Evolutionary conservation across 2,888 invertebrate genomes (phyloP).

Genomic region (Psylliodes chrysocephalus): DNA sequence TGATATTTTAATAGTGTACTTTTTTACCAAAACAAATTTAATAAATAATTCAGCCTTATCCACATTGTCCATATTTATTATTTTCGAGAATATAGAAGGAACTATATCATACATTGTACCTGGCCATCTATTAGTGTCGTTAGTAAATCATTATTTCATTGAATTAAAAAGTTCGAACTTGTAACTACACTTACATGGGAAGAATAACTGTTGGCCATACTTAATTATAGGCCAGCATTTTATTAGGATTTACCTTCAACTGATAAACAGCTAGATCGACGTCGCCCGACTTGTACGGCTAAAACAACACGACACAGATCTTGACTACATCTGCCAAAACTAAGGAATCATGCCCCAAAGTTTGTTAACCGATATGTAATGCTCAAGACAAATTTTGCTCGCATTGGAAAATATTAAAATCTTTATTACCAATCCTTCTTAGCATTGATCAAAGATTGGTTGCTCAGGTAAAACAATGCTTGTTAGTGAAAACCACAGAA

Average conservation of each 20-base stretch:
- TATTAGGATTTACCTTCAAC: constrained; percentile 65
- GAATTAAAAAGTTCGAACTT: constrained; percentile 24
- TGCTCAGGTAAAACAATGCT: no score
- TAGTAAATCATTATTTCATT: constrained; percentile 4
- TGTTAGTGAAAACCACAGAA: no score
- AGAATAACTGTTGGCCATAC: constrained; percentile 41
- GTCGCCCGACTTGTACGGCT: constrained; percentile 66
- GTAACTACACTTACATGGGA: constrained; percentile 51
- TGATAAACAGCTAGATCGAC: constrained; percentile 64
- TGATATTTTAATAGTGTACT: no score
- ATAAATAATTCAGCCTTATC: no score
- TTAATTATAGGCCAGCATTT: constrained; percentile 48
- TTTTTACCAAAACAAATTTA: no score
- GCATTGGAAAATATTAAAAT: no score
- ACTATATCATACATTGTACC: neutral
- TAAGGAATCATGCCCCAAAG: constrained; percentile 39
- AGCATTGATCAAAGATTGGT: no score
- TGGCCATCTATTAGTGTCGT: constrained; percentile 1
- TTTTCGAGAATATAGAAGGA: no score
- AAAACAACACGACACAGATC: constrained; percentile 62
- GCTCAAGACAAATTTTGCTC: no score
- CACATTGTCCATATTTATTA: no score
- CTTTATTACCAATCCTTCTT: no score
- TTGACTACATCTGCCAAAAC: constrained; percentile 50
- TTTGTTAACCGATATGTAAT: constrained; percentile 39